Conservation (phyloP, 2,888 invertebrate genomes). For the Zonitis immaculata region DNA sequence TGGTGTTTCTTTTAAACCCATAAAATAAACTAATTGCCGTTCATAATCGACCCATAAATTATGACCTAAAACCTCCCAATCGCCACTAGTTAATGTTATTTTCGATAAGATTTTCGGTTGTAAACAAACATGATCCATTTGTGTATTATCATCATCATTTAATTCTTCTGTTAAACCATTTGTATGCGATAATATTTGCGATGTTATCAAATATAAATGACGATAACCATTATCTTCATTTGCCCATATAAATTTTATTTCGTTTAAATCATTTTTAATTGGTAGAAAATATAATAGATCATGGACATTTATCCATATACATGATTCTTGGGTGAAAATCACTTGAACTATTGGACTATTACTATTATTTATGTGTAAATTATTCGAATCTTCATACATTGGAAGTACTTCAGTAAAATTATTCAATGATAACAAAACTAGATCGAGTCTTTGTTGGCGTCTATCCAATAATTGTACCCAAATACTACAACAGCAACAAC, state of each 20-base stretch:
- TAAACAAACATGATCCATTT: conserved; percentile 51
- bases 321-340: conserved; percentile 60
- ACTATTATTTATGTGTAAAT: conserved; percentile 33
- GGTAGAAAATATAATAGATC: conserved; percentile 83
- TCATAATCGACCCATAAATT: conserved; percentile 83
- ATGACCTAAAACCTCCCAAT: conserved; percentile 88
- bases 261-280: conserved; percentile 46
- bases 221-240: conserved; percentile 87
- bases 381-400: conserved; percentile 48
- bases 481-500: conserved; percentile 56
- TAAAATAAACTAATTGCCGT: conserved; percentile 81
- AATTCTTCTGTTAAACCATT: conserved; percentile 55
- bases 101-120: conserved; percentile 64
- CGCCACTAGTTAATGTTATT: conserved; percentile 76
- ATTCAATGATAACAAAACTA: conserved; percentile 75
- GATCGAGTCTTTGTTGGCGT: conserved; percentile 76
- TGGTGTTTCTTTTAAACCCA: conserved; percentile 84
- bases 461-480: conserved; percentile 91
- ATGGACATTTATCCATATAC: conserved; percentile 93
- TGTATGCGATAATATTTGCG: conserved; percentile 51
- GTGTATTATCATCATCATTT: conserved; percentile 37
- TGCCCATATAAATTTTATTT: conserved; percentile 77
- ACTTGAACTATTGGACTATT: conserved; percentile 54
- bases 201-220: conserved; percentile 79
- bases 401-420: conserved; percentile 65